phyloP scores from a whole-genome alignment of 2,888 invertebrate species.

The Charanyca ferruginea region DNA sequence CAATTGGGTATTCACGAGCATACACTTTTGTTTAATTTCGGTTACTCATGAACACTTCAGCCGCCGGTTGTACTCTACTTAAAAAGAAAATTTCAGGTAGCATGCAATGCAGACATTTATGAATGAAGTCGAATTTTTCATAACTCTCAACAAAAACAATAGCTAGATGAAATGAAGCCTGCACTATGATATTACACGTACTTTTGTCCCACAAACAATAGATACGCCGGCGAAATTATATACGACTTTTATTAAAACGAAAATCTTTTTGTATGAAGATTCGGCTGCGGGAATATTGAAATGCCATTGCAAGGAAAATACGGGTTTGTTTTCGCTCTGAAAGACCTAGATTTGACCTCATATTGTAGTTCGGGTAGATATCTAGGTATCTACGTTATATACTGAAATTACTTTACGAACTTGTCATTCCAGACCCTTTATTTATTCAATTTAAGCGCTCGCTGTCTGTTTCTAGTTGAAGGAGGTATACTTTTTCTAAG shows the following conservation, averaged over 20 bases:
- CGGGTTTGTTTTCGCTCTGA: slow-evolving; percentile 76
- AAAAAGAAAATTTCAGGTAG: slow-evolving; percentile 60
- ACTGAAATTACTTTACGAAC: slow-evolving; percentile 36
- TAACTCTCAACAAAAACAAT: slow-evolving; percentile 80
- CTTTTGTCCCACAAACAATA: slow-evolving; percentile 70
- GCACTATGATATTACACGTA: slow-evolving; percentile 76
- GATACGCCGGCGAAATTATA: slow-evolving; percentile 63
- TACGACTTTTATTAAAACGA: slow-evolving; percentile 65
- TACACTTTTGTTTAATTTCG: slow-evolving; percentile 17
- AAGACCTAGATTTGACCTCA: slow-evolving; percentile 78
- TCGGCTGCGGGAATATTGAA: slow-evolving; percentile 54
- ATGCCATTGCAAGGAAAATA: slow-evolving; percentile 56
- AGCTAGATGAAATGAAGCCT: slow-evolving; percentile 75
- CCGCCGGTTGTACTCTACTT: slow-evolving; percentile 38
- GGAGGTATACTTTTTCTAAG: slow-evolving; percentile 6
- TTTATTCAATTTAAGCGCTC: slow-evolving; percentile 29
- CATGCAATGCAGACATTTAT: slow-evolving; percentile 72
- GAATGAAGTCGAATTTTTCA: slow-evolving; percentile 78
- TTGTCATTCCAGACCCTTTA: slow-evolving; percentile 24
- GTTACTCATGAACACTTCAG: slow-evolving; percentile 41
- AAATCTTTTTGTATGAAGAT: slow-evolving; percentile 59
- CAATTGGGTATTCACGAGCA: slow-evolving; percentile 2
- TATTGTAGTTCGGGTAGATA: slow-evolving; percentile 61
- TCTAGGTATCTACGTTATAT: slow-evolving; percentile 21
- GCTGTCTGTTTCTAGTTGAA: slow-evolving; percentile 11